A percentile compares a stretch with the other conserved stretches of the same genome.
phyloP scores from a whole-genome alignment of 2,888 invertebrate genomes.

The Sympetrum striolatum region DNA sequence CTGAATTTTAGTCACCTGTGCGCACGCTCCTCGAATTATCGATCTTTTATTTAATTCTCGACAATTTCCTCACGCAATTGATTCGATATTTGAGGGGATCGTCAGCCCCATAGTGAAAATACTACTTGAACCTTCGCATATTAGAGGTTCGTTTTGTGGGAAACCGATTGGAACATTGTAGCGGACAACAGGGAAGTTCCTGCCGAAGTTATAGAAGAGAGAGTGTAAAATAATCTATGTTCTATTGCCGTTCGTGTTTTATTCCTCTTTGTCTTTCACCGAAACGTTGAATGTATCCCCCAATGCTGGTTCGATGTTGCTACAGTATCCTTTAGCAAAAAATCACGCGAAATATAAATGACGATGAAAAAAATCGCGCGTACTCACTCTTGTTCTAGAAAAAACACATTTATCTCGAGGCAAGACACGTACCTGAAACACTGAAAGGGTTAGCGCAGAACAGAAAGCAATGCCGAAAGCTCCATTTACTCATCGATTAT shows the following conservation, averaged over 20 bases:
- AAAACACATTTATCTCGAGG: not conserved
- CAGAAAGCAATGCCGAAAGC: not conserved
- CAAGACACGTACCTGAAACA: constrained; percentile 35
- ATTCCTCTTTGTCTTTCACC: not conserved
- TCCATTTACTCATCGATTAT: not conserved
- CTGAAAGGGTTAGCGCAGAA: not conserved
- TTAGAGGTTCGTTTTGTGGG: not conserved
- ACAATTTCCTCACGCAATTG: too few species aligned
- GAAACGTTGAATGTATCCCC: not conserved
- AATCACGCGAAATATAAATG: not conserved
- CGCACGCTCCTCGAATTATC: not conserved
- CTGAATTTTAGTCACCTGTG: constrained; percentile 1
- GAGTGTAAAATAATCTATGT: too few species aligned
- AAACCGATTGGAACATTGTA: not conserved
- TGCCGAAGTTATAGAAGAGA: too few species aligned
- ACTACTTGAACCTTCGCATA: not conserved
- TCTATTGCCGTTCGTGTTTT: not conserved
- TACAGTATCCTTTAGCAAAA: not conserved
- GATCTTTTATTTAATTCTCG: not conserved
- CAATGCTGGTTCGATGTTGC: not conserved
- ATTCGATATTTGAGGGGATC: not conserved
- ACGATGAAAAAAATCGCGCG: not conserved
- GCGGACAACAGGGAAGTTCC: too few species aligned
- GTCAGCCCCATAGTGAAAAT: too few species aligned
- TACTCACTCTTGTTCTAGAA: not conserved